phyloP scores from a whole-genome alignment of 2,888 invertebrate genomes.

The Habroteleia sp. region DNA sequence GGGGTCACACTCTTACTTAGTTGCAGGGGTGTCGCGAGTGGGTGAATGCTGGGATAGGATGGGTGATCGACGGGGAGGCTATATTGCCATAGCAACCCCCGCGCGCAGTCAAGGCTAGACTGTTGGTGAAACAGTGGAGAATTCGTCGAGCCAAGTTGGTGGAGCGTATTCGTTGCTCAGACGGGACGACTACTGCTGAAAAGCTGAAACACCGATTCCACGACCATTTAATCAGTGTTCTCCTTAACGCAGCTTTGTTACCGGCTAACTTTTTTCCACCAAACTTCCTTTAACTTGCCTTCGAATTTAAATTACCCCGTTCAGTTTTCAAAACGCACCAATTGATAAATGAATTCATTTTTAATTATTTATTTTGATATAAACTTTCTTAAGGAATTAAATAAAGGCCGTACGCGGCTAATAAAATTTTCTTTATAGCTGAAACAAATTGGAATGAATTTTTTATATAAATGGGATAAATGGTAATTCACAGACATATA shows the following conservation, averaged over 20 bases:
- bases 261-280: constrained; percentile 9
- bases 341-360: no score
- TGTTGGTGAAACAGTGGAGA: constrained; percentile 69
- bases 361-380: no score
- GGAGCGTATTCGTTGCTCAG: constrained; percentile 33
- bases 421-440: no score
- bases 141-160: constrained; percentile 17
- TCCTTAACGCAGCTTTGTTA: constrained; percentile 9
- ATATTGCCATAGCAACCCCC: constrained; percentile 64
- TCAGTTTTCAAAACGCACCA: neutral
- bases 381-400: no score
- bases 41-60: constrained; percentile 53
- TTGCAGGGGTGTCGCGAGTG: constrained; percentile 67
- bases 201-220: constrained; percentile 67
- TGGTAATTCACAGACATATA: no score
- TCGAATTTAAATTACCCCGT: constrained; percentile 12
- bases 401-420: no score
- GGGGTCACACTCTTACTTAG: constrained; percentile 80
- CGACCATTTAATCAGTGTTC: constrained; percentile 49
- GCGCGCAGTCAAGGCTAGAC: constrained; percentile 79
- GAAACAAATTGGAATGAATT: no score
- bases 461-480: no score
- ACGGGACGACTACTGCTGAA: constrained; percentile 15
- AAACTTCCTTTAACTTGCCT: neutral
- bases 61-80: constrained; percentile 42